phyloP scores from a whole-genome alignment of 1,140 invertebrate genomes.

The Orchestia grillus region DNA sequence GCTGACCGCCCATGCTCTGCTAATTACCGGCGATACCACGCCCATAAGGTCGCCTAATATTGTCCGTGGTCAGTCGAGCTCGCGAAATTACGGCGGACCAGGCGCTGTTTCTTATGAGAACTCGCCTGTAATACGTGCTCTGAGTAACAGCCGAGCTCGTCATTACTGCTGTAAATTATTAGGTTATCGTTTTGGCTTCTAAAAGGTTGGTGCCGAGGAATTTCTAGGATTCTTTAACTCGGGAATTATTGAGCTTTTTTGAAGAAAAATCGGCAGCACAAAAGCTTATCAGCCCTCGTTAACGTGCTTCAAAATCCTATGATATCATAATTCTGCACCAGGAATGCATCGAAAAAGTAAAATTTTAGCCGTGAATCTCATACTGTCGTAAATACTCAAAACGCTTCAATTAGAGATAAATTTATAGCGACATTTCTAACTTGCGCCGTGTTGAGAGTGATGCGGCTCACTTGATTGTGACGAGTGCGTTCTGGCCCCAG shows the following conservation, averaged over 20 bases:
- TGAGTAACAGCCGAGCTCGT: neutral
- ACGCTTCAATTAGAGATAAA: conserved; percentile 3
- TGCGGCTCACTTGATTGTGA: neutral
- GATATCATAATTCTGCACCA: neutral
- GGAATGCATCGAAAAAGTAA: neutral
- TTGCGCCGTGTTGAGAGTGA: neutral
- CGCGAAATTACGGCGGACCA: neutral
- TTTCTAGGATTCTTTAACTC: neutral
- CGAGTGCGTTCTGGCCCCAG: neutral
- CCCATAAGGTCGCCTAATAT: conserved; percentile 14
- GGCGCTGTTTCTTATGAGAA: conserved; percentile 27
- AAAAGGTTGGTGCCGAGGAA: neutral
- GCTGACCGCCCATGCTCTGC: neutral
- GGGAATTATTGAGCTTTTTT: neutral
- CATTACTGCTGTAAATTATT: conserved; percentile 3
- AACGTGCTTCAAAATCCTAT: neutral
- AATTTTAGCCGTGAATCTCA: neutral
- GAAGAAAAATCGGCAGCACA: neutral
- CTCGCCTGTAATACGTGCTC: neutral
- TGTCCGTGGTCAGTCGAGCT: neutral
- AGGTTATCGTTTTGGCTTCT: neutral
- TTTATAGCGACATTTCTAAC: neutral
- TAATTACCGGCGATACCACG: conserved; percentile 26
- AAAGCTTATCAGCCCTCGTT: neutral
- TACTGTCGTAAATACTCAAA: conserved; percentile 5